phyloP scores from a whole-genome alignment of 1,140 invertebrate species.

The Solen grandis region DNA sequence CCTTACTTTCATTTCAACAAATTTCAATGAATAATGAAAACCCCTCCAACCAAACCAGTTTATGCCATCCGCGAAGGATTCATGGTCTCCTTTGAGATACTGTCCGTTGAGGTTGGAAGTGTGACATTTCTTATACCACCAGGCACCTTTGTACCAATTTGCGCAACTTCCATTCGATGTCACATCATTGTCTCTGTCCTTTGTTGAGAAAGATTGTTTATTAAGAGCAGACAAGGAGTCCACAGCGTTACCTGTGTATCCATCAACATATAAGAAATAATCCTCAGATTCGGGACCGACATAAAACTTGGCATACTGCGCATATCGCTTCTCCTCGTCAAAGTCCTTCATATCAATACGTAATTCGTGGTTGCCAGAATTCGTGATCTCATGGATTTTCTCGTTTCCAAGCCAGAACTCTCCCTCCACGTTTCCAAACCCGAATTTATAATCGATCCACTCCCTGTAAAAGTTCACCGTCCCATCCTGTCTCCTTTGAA shows the following conservation, averaged over 20 bases:
- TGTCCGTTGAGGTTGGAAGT: slow-evolving; percentile 3
- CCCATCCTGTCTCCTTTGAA: too few species aligned
- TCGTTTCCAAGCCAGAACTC: too few species aligned
- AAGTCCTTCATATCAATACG: too few species aligned
- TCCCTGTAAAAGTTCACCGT: too few species aligned
- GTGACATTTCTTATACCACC: slow-evolving; percentile 28
- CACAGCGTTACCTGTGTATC: slow-evolving; percentile 8
- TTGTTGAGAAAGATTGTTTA: slow-evolving; percentile 7
- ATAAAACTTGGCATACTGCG: background rate
- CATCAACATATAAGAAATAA: background rate
- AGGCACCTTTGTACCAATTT: background rate
- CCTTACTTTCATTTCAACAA: slow-evolving; percentile 1
- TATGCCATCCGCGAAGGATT: background rate
- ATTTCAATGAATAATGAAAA: background rate
- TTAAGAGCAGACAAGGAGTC: background rate
- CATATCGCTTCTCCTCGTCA: background rate
- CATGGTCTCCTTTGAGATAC: too few species aligned
- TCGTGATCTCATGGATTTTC: too few species aligned
- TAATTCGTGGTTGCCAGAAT: background rate
- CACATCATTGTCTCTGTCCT: slow-evolving; percentile 36
- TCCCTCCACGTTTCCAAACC: too few species aligned
- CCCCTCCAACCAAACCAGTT: background rate
- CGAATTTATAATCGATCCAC: too few species aligned
- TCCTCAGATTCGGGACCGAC: background rate
- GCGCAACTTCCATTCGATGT: background rate